Conservation (phyloP, 1,140 invertebrate species). For the Trypoxylus dichotomus region DNA sequence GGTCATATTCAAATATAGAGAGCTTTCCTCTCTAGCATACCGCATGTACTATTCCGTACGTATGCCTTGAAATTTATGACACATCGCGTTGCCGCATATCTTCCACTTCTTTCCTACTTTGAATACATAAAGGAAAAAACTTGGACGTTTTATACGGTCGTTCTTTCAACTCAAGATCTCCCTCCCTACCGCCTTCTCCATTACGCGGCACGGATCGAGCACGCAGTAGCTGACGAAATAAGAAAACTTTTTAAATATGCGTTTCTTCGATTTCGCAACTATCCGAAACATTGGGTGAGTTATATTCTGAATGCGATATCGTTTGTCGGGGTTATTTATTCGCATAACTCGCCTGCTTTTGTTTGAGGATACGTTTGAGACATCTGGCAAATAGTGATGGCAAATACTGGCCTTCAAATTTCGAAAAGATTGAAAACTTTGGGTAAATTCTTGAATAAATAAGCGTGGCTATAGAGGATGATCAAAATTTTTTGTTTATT, state of each 20-base stretch:
- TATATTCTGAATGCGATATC: neutral
- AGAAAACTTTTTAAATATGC: slow-evolving; percentile 23
- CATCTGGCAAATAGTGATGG: no score
- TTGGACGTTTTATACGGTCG: neutral
- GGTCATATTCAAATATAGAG: slow-evolving; percentile 29
- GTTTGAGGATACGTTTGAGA: no score
- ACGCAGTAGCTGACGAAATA: neutral
- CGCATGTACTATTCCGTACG: neutral
- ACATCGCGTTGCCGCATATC: slow-evolving; percentile 11
- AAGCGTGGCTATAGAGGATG: no score
- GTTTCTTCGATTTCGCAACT: slow-evolving; percentile 13
- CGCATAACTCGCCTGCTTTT: no score
- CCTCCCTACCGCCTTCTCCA: neutral
- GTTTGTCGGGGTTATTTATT: neutral
- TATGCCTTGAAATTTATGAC: slow-evolving; percentile 14
- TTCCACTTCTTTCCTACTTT: slow-evolving; percentile 14
- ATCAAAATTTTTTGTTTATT: no score
- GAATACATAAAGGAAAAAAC: slow-evolving; percentile 31
- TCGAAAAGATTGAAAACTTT: no score
- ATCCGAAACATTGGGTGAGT: slow-evolving; percentile 1
- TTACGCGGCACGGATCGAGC: neutral
- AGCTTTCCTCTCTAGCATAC: neutral
- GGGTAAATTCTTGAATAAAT: no score
- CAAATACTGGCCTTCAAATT: no score
- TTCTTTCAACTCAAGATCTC: neutral